A percentile compares a stretch with the other conserved stretches of the same genome.
Conservation (phyloP, 2,888 invertebrate genomes). For the Monochamus alternatus region DNA sequence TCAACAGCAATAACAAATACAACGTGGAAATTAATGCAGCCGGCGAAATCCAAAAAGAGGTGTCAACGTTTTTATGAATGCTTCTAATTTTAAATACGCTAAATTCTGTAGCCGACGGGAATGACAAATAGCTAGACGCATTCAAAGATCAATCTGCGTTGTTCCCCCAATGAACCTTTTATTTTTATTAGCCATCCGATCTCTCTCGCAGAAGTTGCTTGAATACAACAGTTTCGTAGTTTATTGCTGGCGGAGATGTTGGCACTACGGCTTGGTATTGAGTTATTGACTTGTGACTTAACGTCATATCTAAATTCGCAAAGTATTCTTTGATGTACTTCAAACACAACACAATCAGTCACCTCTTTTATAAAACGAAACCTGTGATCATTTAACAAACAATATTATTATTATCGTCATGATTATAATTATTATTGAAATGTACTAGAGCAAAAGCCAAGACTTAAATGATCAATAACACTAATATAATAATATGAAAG, state of each 20-base stretch:
- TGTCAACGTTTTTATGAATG: conserved; percentile 44
- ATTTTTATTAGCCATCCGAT: conserved; percentile 39
- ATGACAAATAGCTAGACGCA: conserved; percentile 33
- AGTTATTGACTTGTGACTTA: conserved; percentile 39
- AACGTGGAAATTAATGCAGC: conserved; percentile 28
- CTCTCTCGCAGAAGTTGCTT: conserved; percentile 1
- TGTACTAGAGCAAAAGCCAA: too few relatives aligned
- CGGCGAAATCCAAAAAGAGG: conserved; percentile 33
- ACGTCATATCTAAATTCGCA: too few relatives aligned
- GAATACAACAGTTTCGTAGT: conserved; percentile 32
- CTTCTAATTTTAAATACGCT: conserved; percentile 43
- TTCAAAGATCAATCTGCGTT: conserved; percentile 23
- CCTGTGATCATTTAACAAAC: too few relatives aligned
- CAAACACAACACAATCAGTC: not conserved
- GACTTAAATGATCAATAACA: too few relatives aligned
- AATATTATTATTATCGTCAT: too few relatives aligned
- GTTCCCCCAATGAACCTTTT: conserved; percentile 22
- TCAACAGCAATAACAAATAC: conserved; percentile 19
- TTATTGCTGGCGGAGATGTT: conserved; percentile 43
- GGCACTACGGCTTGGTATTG: conserved; percentile 39
- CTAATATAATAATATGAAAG: too few relatives aligned
- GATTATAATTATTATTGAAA: too few relatives aligned
- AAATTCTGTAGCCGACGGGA: conserved; percentile 21
- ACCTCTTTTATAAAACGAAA: not conserved
- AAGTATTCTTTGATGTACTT: too few relatives aligned